Evolutionary conservation across 1,140 invertebrate species (phyloP), one percentile per base, ranked within the genome.

Genomic region (Odontomachus brunneus): DNA sequence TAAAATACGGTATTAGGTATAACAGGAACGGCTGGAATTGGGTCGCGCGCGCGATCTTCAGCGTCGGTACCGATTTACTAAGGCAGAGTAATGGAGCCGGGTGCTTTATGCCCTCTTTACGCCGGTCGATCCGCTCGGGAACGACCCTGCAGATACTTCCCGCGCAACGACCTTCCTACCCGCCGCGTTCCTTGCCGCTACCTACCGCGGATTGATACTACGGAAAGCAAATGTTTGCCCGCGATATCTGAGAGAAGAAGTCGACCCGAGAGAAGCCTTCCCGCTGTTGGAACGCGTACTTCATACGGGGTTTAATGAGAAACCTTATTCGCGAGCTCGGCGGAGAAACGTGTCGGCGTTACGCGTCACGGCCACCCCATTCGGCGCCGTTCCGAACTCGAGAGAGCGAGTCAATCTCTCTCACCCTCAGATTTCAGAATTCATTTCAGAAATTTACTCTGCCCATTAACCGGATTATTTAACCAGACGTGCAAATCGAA

Each of bases 81-180:
- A 71, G 84, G 82, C 81, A 72, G 67, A 87, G 81, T 87, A 87
- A 87, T 86, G 86, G 86, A 87, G 60, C 76, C 11, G 73, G 85
- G 65, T 87, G 71, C 67, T 87, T 87, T 86, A 87, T 87, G 86
- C 67, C 67, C 49, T 51, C 62, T 69, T 78, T 67, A 53, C 62
- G 63, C 22, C 85, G 67, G 14, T 44, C 84, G 80, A 87, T 86
- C 72, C 72, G 49, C 66, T 22, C 26, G 57, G 62, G 53, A 80
- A 86, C 84, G 86, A 84, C 53, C 38, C 33, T 59, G 33, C 51
- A 38, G 66, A 72, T 65, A 75, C 38, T 86, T 78, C 44, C 53
- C 22, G 63, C 84, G 80, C 76, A 71, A 86, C 76, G 66, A 78
- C 59, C 26, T 44, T 73, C 67, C 26, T 62, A 14, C 44, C n/a